phyloP scores from a whole-genome alignment of 2,113 vertebrate species.

The Zeus faber region DNA sequence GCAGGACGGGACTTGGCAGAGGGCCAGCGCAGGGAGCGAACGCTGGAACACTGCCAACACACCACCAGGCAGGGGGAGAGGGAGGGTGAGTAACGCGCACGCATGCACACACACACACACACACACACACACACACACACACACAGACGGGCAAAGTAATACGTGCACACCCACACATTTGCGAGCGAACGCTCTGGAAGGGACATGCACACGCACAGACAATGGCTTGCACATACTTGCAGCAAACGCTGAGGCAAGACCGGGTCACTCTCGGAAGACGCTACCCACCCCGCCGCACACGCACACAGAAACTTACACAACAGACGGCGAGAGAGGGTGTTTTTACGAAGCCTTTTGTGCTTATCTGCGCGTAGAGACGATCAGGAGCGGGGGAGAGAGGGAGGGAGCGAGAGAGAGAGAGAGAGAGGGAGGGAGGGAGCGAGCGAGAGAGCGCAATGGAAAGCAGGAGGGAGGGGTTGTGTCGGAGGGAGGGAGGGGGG shows the following conservation, averaged over 20 bases:
- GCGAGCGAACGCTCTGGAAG: slow-evolving; percentile 37
- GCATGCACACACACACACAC: slow-evolving; percentile 17
- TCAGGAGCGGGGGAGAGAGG: slow-evolving; percentile 44
- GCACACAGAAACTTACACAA: slow-evolving; percentile 13
- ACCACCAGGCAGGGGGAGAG: slow-evolving; percentile 69
- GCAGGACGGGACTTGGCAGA: slow-evolving; percentile 87
- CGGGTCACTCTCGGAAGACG: slow-evolving; percentile 53
- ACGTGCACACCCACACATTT: no score
- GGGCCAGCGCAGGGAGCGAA: slow-evolving; percentile 84
- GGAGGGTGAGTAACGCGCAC: slow-evolving; percentile 65
- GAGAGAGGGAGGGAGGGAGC: background rate
- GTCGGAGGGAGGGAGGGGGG: slow-evolving; percentile 21
- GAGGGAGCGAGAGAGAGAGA: slow-evolving; percentile 27
- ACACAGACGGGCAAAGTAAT: background rate
- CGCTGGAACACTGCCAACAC: slow-evolving; percentile 86
- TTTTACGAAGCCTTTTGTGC: slow-evolving; percentile 69
- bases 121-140: slow-evolving; percentile 11
- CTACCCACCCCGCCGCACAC: slow-evolving; percentile 10
- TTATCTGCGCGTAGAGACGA: slow-evolving; percentile 56
- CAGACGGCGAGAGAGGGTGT: slow-evolving; percentile 44
- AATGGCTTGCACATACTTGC: slow-evolving; percentile 49
- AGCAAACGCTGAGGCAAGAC: slow-evolving; percentile 57
- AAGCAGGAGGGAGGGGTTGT: slow-evolving; percentile 3
- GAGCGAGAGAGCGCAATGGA: slow-evolving; percentile 11
- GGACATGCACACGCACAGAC: slow-evolving; percentile 46